Conservation (phyloP, 2,888 invertebrate genomes). For the Junonia oenone region DNA sequence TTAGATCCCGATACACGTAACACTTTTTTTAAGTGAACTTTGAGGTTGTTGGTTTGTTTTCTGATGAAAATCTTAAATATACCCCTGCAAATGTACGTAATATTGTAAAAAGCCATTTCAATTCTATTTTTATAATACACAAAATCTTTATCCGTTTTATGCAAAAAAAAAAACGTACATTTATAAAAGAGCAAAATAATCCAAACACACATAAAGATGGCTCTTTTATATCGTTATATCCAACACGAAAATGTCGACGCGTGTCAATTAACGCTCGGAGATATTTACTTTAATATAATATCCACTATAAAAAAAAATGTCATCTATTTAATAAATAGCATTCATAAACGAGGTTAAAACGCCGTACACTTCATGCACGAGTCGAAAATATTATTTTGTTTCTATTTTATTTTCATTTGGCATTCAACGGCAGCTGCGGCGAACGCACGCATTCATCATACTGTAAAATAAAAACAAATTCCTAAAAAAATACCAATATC, state of each 20-base stretch:
- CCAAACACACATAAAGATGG: not conserved
- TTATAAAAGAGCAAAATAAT: not conserved
- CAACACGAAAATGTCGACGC: not conserved
- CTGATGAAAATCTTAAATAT: too few species aligned
- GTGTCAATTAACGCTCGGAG: not conserved
- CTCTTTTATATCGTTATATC: not conserved
- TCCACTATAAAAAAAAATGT: not conserved
- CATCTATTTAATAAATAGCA: not conserved
- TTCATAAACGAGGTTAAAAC: not conserved
- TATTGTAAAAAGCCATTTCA: too few species aligned
- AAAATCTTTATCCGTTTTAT: not conserved
- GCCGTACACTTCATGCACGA: not conserved
- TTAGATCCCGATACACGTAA: too few species aligned
- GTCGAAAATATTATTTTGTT: conserved; percentile 8
- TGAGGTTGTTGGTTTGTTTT: too few species aligned
- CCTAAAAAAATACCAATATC: conserved; percentile 11
- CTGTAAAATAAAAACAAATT: conserved; percentile 2
- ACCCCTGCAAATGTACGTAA: too few species aligned
- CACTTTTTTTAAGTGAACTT: too few species aligned
- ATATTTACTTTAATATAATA: not conserved
- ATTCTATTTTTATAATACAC: not conserved
- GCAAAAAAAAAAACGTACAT: not conserved
- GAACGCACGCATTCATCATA: conserved; percentile 18
- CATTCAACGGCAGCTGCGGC: conserved; percentile 13
- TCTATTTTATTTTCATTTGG: conserved; percentile 10